Conservation (phyloP, 2,888 invertebrate species). For the Aphodius sticticus region DNA sequence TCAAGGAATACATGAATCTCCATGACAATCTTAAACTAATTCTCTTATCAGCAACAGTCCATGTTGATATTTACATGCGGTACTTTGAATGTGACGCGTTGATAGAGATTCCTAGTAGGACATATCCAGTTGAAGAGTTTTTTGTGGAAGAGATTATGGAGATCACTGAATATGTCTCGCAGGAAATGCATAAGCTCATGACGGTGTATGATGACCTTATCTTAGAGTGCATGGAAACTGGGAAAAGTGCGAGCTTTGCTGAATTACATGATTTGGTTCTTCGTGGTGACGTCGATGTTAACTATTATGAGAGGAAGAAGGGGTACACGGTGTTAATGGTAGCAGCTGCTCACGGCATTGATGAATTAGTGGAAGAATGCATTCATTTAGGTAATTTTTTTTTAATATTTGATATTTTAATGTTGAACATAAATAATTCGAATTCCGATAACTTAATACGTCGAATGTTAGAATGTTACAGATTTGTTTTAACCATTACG, state of each 20-base stretch:
- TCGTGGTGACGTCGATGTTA: not conserved
- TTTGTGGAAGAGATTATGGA: not conserved
- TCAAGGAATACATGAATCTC: not conserved
- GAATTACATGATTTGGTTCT: not conserved
- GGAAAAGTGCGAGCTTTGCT: not conserved
- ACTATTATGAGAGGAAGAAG: not conserved
- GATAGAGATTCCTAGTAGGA: not conserved
- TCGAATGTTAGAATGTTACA: too few species aligned
- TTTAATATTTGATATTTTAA: not conserved
- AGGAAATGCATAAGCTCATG: not conserved
- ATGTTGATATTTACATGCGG: not conserved
- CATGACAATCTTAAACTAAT: not conserved
- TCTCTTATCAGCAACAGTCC: not conserved
- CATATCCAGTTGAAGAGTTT: not conserved
- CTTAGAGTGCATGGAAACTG: not conserved
- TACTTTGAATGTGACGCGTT: not conserved
- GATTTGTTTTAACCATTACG: too few species aligned
- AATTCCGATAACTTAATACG: too few species aligned
- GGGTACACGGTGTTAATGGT: not conserved
- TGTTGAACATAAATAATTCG: not conserved
- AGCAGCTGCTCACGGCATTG: not conserved
- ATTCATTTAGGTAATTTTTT: not conserved
- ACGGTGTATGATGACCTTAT: not conserved
- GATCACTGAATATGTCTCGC: not conserved
- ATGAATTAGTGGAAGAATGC: not conserved